Evolutionary conservation across 2,113 vertebrate species (phyloP), one percentile per base, ranked within the genome.

Genomic region (Alaudala cheleensis): DNA sequence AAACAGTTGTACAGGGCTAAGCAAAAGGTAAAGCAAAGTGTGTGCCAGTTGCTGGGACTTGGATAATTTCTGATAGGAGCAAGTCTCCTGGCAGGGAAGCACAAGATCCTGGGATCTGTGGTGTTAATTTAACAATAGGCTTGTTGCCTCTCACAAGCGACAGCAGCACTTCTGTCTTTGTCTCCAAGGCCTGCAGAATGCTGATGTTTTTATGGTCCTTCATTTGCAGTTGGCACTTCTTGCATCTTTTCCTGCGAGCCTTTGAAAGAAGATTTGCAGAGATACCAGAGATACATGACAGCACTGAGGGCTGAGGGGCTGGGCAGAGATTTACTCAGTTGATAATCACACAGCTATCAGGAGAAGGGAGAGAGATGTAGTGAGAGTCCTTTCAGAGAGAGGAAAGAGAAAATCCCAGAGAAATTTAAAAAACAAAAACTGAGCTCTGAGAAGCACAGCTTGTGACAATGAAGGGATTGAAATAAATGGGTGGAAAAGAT

Each of bases 241-340:
- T 29, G n/a, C 17, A 9, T n/a, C 11, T 81, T 78, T 42, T 65
- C 19, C 28, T 24, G 8, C 21, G 39, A 82, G 31, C 16, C 14
- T 79, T 70, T 57, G 21, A 14, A 86, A 65, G 49, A 12, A 33
- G 45, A 10, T 76, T 49, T 80, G 56, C 20, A 8, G 28, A 24
- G 37, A 4, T 62, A 17, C 7, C 17, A 16, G 28, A 22, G 45
- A 42, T 33, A 28, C 33, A 11, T 1, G 4, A 24, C 13, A 42
- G 42, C 21, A 19, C 21, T 0, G 0, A 67, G 18, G 16, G 51
- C 54, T 62, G 40, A 78, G 45, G 33, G n/a, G 22, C n/a, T 9
- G 8, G 28, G 20, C 45, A 53, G 45, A 6, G 14, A 50, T 92
- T 45, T 66, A 45, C 64, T 45, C 47, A 22, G 18, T 73, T 78